Evolutionary conservation across 2,113 vertebrate species (phyloP).

Genomic region (Speoplatyrhinus poulsoni): DNA sequence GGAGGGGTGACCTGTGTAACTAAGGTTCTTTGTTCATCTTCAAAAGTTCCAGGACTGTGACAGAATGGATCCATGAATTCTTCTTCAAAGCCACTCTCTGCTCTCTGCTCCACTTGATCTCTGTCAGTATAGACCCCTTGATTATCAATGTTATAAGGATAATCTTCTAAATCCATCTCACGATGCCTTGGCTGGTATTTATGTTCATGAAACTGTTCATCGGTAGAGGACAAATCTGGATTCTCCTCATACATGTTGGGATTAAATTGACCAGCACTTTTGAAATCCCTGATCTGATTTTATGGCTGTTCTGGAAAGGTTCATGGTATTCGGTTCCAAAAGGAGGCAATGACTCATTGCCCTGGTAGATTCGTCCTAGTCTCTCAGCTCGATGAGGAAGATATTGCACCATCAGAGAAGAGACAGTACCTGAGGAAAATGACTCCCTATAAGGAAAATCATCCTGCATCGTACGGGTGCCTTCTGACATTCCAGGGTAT

Average conservation of each 20-base stretch:
- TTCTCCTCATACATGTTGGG: slow-evolving; percentile 55
- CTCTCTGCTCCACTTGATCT: slow-evolving; percentile 51
- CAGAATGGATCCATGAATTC: slow-evolving; percentile 48
- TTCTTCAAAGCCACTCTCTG: slow-evolving; percentile 67
- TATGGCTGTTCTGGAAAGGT: slow-evolving; percentile 42
- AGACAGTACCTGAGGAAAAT: slow-evolving; percentile 68
- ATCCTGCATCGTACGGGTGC: slow-evolving; percentile 32
- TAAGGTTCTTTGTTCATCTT: slow-evolving; percentile 25
- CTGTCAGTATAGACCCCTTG: slow-evolving; percentile 12
- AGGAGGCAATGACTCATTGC: slow-evolving; percentile 26
- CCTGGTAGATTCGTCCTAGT: slow-evolving; percentile 34
- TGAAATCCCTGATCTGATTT: slow-evolving; percentile 41
- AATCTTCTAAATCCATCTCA: slow-evolving; percentile 21
- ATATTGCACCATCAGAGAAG: slow-evolving; percentile 65
- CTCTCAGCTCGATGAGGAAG: slow-evolving; percentile 58
- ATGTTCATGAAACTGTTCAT: slow-evolving; percentile 18
- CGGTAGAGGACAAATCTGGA: slow-evolving; percentile 40
- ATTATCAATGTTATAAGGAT: slow-evolving; percentile 24
- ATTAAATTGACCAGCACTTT: slow-evolving; percentile 31
- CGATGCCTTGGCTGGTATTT: slow-evolving; percentile 18
- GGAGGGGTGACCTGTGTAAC: slow-evolving; percentile 51
- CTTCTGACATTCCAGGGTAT: slow-evolving; percentile 66
- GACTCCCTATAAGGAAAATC: slow-evolving; percentile 59
- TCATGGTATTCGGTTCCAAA: slow-evolving; percentile 48
- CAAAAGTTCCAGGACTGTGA: slow-evolving; percentile 4